These are phyloP conservation scores for Parthenolecanium corni DNA, from an alignment of 2,888 invertebrate species.

Conservation along the genomic window DNA sequence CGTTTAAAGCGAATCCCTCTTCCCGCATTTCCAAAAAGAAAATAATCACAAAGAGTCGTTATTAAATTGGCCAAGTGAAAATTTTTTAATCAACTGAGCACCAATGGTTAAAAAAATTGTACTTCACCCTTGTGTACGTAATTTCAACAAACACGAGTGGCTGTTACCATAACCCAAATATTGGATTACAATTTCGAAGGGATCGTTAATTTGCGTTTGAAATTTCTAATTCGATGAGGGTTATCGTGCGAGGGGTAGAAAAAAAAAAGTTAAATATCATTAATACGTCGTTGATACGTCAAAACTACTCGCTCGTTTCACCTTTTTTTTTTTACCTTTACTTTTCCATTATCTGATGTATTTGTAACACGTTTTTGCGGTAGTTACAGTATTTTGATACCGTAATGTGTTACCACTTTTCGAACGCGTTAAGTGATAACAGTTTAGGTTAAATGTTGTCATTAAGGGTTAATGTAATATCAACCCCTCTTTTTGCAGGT, in stretches of 20 bases:
- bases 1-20: no score
- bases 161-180: not conserved
- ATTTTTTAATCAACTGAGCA: not conserved
- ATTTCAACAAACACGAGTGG: not conserved
- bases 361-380: conserved; percentile 9
- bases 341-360: conserved; percentile 20
- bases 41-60: not conserved
- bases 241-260: no score
- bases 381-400: conserved; percentile 10
- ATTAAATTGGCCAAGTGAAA: not conserved
- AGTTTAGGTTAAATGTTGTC: conserved; percentile 29
- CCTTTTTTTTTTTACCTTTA: no score
- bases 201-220: not conserved
- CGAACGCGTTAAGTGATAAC: conserved; percentile 29
- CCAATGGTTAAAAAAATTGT: no score
- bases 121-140: no score
- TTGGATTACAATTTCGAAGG: not conserved
- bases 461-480: conserved; percentile 29
- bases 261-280: not conserved
- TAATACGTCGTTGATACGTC: conserved; percentile 15
- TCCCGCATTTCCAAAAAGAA: not conserved
- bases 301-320: not conserved
- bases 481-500: conserved; percentile 22
- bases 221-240: not conserved
- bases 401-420: conserved; percentile 28